A percentile compares a stretch with the other conserved stretches of the same genome.
Evolutionary conservation across 2,113 vertebrate species (phyloP).

Genomic region (Sakesphorus luctuosus): DNA sequence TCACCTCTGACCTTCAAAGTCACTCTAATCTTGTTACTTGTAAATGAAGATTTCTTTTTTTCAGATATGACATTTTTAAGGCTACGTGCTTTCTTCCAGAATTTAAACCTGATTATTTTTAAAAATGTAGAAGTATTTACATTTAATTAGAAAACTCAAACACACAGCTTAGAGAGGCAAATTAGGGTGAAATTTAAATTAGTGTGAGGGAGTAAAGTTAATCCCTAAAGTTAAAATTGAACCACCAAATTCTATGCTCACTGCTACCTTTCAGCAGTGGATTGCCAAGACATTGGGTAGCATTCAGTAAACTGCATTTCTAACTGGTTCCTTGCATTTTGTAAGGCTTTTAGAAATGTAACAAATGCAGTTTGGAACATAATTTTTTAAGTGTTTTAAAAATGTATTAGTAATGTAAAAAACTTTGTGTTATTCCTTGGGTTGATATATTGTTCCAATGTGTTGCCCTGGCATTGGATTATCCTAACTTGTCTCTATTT

Average conservation of each 20-base stretch:
- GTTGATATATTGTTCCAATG: background rate
- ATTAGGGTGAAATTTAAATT: conserved; percentile 29
- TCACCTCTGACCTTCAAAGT: background rate
- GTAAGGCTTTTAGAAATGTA: background rate
- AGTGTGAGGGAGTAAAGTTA: background rate
- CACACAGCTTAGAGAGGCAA: background rate
- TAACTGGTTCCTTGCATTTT: background rate
- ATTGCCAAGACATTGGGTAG: background rate
- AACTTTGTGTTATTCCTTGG: background rate
- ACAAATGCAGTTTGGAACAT: background rate
- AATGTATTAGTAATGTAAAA: background rate
- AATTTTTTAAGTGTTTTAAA: background rate
- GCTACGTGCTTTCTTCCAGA: background rate
- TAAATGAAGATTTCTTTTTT: background rate
- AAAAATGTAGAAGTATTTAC: background rate
- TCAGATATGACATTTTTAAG: background rate
- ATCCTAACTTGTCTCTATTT: background rate
- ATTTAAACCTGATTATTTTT: background rate
- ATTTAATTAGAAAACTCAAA: conserved; percentile 31
- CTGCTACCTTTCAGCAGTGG: background rate
- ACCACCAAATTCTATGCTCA: background rate
- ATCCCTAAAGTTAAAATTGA: background rate
- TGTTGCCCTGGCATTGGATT: background rate
- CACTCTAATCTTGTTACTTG: background rate
- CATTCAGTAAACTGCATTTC: background rate